These are phyloP conservation scores for Lycocerus yunnanus DNA, from an alignment of 2,888 invertebrate species.

Conservation along the genomic window DNA sequence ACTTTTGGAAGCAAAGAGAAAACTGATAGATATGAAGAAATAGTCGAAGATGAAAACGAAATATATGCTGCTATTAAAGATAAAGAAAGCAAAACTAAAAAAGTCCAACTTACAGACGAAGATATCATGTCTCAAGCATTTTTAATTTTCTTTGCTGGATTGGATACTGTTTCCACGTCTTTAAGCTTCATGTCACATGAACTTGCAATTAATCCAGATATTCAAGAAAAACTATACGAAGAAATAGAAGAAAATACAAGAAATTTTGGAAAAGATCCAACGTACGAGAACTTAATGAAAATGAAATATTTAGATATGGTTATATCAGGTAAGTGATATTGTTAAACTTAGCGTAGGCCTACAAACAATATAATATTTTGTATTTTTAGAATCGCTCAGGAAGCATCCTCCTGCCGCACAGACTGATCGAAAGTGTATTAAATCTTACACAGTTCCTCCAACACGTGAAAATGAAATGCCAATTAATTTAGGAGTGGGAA, in stretches of 20 bases:
- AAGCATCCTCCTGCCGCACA: slow-evolving; percentile 40
- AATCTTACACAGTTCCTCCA: slow-evolving; percentile 38
- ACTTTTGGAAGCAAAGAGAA: slow-evolving; percentile 45
- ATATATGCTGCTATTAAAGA: neutral
- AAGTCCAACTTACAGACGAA: slow-evolving; percentile 41
- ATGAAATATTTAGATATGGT: slow-evolving; percentile 8
- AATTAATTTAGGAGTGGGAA: slow-evolving; percentile 31
- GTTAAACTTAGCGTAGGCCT: neutral
- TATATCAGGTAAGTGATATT: slow-evolving; percentile 9
- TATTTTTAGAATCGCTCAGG: slow-evolving; percentile 39
- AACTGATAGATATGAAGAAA: slow-evolving; percentile 33
- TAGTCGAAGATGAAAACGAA: slow-evolving; percentile 5
- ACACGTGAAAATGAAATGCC: slow-evolving; percentile 27
- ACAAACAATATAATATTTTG: neutral
- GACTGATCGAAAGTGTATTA: slow-evolving; percentile 37
- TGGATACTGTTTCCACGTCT: slow-evolving; percentile 57
- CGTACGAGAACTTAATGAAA: neutral
- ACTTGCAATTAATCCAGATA: slow-evolving; percentile 62
- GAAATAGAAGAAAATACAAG: neutral
- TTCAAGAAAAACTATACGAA: slow-evolving; percentile 54
- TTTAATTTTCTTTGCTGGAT: slow-evolving; percentile 61
- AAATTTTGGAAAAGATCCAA: neutral
- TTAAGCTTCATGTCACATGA: slow-evolving; percentile 62
- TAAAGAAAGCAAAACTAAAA: neutral
- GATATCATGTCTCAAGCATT: slow-evolving; percentile 64